Percentiles rank a stretch among this genome's conserved stretches.
Evolutionary conservation across 2,113 vertebrate species (phyloP).

Genomic region (rabbit (Oryctolagus cuniculus)): DNA sequence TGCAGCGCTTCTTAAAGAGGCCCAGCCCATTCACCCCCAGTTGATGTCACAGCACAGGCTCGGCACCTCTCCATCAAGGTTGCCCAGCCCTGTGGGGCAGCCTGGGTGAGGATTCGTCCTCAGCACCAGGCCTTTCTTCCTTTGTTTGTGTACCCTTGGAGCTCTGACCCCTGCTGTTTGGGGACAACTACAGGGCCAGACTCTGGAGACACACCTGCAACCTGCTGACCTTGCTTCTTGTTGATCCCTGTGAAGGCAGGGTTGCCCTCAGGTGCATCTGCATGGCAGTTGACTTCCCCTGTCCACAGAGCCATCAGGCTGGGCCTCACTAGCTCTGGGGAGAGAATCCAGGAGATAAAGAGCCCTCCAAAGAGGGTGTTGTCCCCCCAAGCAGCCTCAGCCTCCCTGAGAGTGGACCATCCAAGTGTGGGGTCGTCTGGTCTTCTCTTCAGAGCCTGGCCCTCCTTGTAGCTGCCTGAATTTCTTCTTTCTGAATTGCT

Average conservation of each 20-base stretch:
- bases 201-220: too few relatives aligned
- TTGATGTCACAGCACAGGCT: not conserved
- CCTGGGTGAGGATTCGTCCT: not conserved
- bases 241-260: rapidly evolving
- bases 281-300: not conserved
- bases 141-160: not conserved
- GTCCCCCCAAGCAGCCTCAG: not conserved
- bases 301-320: not conserved
- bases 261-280: not conserved
- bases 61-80: not conserved
- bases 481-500: not conserved
- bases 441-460: not conserved
- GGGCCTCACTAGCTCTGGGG: not conserved
- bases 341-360: not conserved
- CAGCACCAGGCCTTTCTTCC: too few relatives aligned
- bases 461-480: not conserved
- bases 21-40: rapidly evolving
- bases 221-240: not conserved
- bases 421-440: too few relatives aligned
- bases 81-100: not conserved
- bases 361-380: not conserved
- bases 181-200: not conserved
- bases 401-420: not conserved
- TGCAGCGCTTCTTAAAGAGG: constrained; percentile 2
- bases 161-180: not conserved